Evolutionary conservation across 2,113 vertebrate genomes (phyloP), one percentile per base, ranked within the genome.

Genomic region (Catharus bicknelli): DNA sequence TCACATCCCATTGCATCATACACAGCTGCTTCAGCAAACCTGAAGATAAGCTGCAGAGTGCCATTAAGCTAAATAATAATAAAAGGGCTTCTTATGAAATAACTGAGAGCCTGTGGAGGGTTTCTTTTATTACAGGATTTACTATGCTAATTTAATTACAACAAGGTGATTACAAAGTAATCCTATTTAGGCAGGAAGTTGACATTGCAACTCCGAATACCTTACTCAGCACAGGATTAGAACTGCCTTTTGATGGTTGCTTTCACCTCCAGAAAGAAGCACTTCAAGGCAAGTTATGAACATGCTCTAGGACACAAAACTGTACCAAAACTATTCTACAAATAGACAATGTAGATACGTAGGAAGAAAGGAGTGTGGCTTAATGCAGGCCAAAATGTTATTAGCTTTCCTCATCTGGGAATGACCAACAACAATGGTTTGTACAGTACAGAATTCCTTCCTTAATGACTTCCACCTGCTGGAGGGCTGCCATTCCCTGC

Each of bases 401-500:
- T 51, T 91, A 90, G 88, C 30, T 93, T 58, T 54, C 78, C 59
- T 93, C 82, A 58, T 85, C 82, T 80, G 79, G 90, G 66, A 95
- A 73, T 7, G 1, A 72, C 87, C 54, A 93, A 78, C 74, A 91
- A 75, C 70, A 94, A 87, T 64, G 62, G 70, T 29, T 85, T 88
- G 62, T 66, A 83, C 42, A 30, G 38, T 32, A 62, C 42, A 73
- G 62, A 88, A 91, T 94, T 94, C 72, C 54, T 87, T 82, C 64
- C 34, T 8, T 96, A 95, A 95, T 91, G 78, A 54, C 66, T 95
- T 76, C 84, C 90, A 94, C 91, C 82, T 94, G 91, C 90, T 91
- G 75, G 78, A 91, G 29, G 23, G 32, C 42, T 80, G 74, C 82
- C 88, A 87, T 73, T 1, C 70, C 74, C 66, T 51, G 27, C 34